These are phyloP conservation scores for Aphyosemion australe DNA, from an alignment of 2,113 vertebrate genomes.

Conservation along the genomic window DNA sequence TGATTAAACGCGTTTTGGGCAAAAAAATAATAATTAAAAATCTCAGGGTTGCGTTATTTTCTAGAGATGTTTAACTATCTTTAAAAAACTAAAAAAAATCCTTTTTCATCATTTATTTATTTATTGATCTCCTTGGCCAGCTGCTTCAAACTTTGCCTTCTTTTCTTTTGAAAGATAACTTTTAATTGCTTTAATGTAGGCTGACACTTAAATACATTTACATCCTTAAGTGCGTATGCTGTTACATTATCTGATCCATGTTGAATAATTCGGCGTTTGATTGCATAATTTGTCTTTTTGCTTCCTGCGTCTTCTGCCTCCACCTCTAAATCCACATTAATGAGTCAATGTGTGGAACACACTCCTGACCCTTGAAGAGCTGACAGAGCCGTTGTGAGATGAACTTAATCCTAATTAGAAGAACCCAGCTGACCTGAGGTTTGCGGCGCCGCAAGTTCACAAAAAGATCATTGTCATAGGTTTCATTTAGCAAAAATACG, in stretches of 20 bases:
- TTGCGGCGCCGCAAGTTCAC: constrained; percentile 17
- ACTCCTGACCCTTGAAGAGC: constrained; percentile 30
- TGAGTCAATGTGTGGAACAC: constrained; percentile 31
- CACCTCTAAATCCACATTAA: constrained; percentile 1
- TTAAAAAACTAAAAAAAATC: too few species aligned
- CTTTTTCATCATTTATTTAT: neutral
- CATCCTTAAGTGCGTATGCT: too few species aligned
- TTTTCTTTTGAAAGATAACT: neutral
- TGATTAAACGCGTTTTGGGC: too few species aligned
- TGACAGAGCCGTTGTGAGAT: constrained; percentile 29
- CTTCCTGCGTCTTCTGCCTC: constrained; percentile 3
- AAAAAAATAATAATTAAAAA: too few species aligned
- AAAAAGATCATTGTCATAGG: constrained; percentile 20
- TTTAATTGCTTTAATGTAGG: neutral
- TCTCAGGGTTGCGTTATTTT: too few species aligned
- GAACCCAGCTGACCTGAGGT: constrained; percentile 34
- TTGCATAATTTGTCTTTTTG: constrained; percentile 4
- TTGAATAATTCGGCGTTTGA: constrained; percentile 12
- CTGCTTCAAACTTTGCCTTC: neutral
- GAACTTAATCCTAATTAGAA: constrained; percentile 44
- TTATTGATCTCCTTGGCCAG: neutral
- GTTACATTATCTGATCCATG: constrained; percentile 4
- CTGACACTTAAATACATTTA: neutral
- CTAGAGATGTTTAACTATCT: too few species aligned
- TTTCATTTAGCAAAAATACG: constrained; percentile 31